These are phyloP conservation scores for Scomber japonicus DNA, from an alignment of 2,113 vertebrate species.

Conservation along the genomic window DNA sequence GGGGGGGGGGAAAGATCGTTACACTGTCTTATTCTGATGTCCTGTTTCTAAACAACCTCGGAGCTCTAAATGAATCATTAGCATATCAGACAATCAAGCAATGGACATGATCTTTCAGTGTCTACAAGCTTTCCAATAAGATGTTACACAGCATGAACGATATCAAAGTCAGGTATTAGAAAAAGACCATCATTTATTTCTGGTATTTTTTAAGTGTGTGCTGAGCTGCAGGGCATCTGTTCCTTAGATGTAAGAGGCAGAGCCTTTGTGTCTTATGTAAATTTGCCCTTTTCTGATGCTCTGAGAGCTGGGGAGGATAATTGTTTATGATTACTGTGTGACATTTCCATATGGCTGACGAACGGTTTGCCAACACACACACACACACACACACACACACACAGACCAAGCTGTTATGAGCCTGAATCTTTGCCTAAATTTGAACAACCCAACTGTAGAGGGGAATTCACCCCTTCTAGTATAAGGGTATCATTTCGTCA, in stretches of 20 bases:
- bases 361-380: slow-evolving; percentile 49
- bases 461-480: slow-evolving; percentile 10
- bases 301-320: slow-evolving; percentile 73
- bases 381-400: slow-evolving; percentile 14
- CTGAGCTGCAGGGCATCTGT: slow-evolving; percentile 39
- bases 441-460: slow-evolving; percentile 1
- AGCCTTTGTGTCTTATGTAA: slow-evolving; percentile 78
- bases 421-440: slow-evolving; percentile 25
- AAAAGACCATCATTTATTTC: slow-evolving; percentile 37
- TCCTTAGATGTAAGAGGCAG: slow-evolving; percentile 37
- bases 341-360: slow-evolving; percentile 80
- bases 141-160: slow-evolving; percentile 5
- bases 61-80: slow-evolving; percentile 20
- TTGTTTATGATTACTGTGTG: slow-evolving; percentile 81
- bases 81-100: slow-evolving; percentile 7
- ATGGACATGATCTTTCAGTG: slow-evolving; percentile 17
- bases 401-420: slow-evolving; percentile 29
- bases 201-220: slow-evolving; percentile 37
- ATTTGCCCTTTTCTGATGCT: slow-evolving; percentile 74
- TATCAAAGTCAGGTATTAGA: slow-evolving; percentile 33
- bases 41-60: slow-evolving; percentile 28
- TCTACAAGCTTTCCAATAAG: slow-evolving; percentile 10
- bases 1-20: slow-evolving; percentile 21
- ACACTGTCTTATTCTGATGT: slow-evolving; percentile 2
- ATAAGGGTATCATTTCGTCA: slow-evolving; percentile 11